Evolutionary conservation across 2,888 invertebrate species (phyloP).

Genomic region (Coenonympha arcania): DNA sequence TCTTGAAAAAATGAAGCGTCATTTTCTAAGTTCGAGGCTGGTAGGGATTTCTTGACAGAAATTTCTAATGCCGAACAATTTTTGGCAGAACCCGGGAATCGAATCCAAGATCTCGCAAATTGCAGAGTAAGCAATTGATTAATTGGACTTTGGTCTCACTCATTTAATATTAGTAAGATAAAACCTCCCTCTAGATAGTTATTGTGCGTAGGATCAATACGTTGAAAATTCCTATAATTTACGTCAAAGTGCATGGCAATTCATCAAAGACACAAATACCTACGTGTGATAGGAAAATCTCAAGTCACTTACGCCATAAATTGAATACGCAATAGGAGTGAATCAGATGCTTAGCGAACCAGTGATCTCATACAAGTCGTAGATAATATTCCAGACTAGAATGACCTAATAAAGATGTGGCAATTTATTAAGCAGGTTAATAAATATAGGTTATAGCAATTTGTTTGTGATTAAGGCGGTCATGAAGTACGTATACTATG

Average conservation of each 20-base stretch:
- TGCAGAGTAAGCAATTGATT: too few species aligned
- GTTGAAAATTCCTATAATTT: background rate
- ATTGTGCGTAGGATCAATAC: too few species aligned
- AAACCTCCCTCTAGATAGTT: too few species aligned
- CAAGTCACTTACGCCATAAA: conserved; percentile 13
- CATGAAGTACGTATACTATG: too few species aligned
- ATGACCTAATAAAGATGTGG: conserved; percentile 1
- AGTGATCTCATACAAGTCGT: conserved; percentile 43
- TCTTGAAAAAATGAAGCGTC: too few species aligned
- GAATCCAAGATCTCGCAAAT: too few species aligned
- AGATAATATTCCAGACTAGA: conserved; percentile 18
- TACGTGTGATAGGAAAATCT: conserved; percentile 13
- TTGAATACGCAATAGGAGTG: conserved; percentile 23
- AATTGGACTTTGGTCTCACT: too few species aligned
- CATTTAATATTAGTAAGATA: too few species aligned
- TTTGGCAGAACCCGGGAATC: too few species aligned
- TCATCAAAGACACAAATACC: background rate
- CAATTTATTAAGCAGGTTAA: conserved; percentile 1
- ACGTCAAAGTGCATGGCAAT: background rate
- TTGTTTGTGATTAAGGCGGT: background rate
- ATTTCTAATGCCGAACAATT: too few species aligned
- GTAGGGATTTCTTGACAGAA: too few species aligned
- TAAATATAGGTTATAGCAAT: conserved; percentile 6
- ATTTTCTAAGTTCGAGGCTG: too few species aligned
- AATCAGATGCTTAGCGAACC: conserved; percentile 26